A percentile compares a stretch with the other conserved stretches of the same genome.
phyloP scores from a whole-genome alignment of 1,140 invertebrate species.

The Globodera rostochiensis region DNA sequence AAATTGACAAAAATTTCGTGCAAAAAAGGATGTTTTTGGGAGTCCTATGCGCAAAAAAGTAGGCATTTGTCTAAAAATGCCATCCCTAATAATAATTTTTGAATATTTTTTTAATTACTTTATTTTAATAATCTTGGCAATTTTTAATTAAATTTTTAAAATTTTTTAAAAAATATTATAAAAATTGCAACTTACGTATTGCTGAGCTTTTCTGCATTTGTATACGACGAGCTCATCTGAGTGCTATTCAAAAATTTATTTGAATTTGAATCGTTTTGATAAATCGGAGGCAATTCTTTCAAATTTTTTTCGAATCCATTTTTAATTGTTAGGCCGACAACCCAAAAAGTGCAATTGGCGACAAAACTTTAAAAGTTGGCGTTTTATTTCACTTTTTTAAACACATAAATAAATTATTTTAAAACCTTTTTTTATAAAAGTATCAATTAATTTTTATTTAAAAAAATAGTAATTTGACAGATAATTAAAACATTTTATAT shows the following conservation, averaged over 20 bases:
- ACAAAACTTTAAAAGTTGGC: not conserved
- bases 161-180: not conserved
- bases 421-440: not conserved
- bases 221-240: not conserved
- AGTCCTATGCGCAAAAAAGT: too few species aligned
- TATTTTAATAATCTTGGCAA: too few species aligned
- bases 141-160: too few species aligned
- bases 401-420: not conserved
- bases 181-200: not conserved
- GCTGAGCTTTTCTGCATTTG: not conserved
- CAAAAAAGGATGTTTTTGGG: too few species aligned
- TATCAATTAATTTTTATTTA: not conserved
- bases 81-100: too few species aligned
- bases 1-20: too few species aligned
- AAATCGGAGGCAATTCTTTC: not conserved
- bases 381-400: not conserved
- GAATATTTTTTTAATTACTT: too few species aligned
- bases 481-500: too few species aligned
- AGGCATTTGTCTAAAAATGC: too few species aligned
- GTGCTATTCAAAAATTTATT: not conserved
- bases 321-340: not conserved
- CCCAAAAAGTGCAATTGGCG: not conserved
- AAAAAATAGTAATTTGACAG: too few species aligned
- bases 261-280: not conserved
- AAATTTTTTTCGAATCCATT: not conserved